Percentiles rank a stretch among this genome's conserved stretches.
Evolutionary conservation across 2,113 vertebrate genomes (phyloP).

Genomic region (Camelus bactrianus): DNA sequence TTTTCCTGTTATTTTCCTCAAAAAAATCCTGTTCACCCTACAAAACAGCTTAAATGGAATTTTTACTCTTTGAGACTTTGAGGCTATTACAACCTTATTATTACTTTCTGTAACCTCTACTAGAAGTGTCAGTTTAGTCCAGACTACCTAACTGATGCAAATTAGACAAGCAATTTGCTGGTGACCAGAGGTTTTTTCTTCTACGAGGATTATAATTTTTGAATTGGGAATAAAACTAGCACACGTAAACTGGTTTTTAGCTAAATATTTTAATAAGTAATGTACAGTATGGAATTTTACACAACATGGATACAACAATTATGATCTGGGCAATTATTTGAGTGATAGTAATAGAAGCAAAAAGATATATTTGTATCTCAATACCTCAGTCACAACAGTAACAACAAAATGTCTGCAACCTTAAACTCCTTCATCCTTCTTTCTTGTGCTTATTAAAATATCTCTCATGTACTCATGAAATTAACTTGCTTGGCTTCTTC

Average conservation of each 20-base stretch:
- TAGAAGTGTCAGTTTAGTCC: not conserved
- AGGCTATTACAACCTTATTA: not conserved
- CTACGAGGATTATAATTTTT: not conserved
- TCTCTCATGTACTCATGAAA: not conserved
- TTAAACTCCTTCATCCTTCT: not conserved
- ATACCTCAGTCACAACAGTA: not conserved
- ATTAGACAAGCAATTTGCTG: not conserved
- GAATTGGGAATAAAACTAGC: not conserved
- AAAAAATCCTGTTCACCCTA: not conserved
- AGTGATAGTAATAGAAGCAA: not conserved
- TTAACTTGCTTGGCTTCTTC: not conserved
- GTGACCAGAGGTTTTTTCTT: not conserved
- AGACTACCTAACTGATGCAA: not conserved
- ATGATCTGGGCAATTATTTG: not conserved
- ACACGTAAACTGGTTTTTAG: not conserved
- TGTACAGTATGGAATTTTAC: not conserved
- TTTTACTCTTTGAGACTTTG: not conserved
- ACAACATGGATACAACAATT: not conserved
- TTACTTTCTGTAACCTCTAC: not conserved
- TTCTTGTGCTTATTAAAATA: not conserved
- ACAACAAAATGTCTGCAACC: not conserved
- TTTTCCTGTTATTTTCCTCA: not conserved
- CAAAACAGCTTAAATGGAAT: not conserved
- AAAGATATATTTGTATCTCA: not conserved
- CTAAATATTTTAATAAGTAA: not conserved